A percentile compares a stretch with the other conserved stretches of the same genome.
Conservation (phyloP, 2,797 vertebrate species). For the Catamblyrhynchus diadema region DNA sequence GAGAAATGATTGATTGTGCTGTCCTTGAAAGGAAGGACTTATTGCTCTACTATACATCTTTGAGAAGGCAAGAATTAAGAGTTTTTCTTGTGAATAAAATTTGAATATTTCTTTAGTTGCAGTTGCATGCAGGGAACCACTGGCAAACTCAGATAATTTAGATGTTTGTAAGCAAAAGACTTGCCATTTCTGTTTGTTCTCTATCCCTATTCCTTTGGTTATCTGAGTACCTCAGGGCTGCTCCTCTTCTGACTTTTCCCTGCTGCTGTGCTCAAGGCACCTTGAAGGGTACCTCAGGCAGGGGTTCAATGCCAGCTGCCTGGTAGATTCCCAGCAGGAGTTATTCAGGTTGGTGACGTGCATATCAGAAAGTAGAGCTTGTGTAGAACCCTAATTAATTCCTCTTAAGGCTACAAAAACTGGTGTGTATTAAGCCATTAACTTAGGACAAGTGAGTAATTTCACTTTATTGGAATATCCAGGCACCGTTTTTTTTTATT, state of each 20-base stretch:
- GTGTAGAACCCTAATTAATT: not conserved
- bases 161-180: not conserved
- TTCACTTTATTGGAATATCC: not conserved
- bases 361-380: not conserved
- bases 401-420: not conserved
- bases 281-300: not conserved
- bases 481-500: not conserved
- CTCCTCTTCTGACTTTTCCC: not conserved
- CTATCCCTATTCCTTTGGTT: not conserved
- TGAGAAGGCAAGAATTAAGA: not conserved
- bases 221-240: not conserved
- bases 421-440: not conserved
- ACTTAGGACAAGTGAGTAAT: not conserved
- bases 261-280: not conserved
- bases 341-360: fast-evolving
- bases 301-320: not conserved
- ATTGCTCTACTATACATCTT: not conserved
- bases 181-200: not conserved
- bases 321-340: not conserved
- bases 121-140: not conserved
- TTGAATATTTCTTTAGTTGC: not conserved
- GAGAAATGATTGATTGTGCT: not conserved
- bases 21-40: slow-evolving; percentile 1
- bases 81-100: not conserved
- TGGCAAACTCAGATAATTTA: not conserved